Conservation (phyloP, 2,797 vertebrate genomes). For the Amniataba percoides region DNA sequence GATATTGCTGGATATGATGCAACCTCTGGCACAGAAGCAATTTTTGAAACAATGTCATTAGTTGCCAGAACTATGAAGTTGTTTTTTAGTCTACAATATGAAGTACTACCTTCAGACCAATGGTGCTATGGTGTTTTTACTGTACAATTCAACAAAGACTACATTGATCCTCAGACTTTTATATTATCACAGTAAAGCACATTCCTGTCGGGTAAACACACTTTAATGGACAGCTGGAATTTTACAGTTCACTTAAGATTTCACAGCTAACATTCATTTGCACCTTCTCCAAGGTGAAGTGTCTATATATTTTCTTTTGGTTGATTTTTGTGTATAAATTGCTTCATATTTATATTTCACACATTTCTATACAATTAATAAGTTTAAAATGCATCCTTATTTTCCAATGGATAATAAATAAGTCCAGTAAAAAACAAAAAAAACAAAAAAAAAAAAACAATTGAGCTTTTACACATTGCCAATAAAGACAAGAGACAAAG, state of each 20-base stretch:
- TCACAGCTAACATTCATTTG: slow-evolving; percentile 7
- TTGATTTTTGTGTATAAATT: slow-evolving; percentile 68
- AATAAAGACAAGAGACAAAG: slow-evolving; percentile 66
- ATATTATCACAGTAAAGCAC: slow-evolving; percentile 28
- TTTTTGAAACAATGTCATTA: slow-evolving; percentile 10
- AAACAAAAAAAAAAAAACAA: too few species aligned
- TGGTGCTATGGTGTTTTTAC: slow-evolving; percentile 63
- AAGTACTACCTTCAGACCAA: slow-evolving; percentile 52
- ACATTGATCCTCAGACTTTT: slow-evolving; percentile 15
- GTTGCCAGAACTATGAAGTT: slow-evolving; percentile 37
- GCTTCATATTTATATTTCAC: slow-evolving; percentile 75
- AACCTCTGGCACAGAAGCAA: slow-evolving; percentile 1
- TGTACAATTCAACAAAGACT: slow-evolving; percentile 27
- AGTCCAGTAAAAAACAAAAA: slow-evolving; percentile 10
- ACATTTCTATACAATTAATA: slow-evolving; percentile 47
- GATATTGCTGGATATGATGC: slow-evolving; percentile 34
- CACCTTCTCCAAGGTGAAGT: slow-evolving; percentile 15
- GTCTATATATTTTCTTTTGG: slow-evolving; percentile 22
- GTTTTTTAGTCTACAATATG: slow-evolving; percentile 45
- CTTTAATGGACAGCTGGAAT: slow-evolving; percentile 7
- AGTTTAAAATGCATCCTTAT: slow-evolving; percentile 37
- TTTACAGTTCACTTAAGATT: slow-evolving; percentile 14
- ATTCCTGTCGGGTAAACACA: slow-evolving; percentile 13
- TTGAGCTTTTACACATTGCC: slow-evolving; percentile 3
- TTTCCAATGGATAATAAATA: slow-evolving; percentile 26